phyloP scores from a whole-genome alignment of 2,797 vertebrate genomes.

The Poecilia picta region DNA sequence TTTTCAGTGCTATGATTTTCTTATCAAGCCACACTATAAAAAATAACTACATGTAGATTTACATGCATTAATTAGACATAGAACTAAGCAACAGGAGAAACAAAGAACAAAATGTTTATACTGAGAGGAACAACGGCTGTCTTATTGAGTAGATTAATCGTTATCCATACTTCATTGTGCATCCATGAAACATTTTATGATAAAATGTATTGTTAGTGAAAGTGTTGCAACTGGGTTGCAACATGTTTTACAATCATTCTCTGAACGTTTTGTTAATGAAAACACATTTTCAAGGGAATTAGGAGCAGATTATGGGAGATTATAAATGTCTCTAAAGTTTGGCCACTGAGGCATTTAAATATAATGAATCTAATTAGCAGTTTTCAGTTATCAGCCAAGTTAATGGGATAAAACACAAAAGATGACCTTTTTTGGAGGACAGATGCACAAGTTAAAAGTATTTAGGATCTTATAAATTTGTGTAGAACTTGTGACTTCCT shows the following conservation, averaged over 20 bases:
- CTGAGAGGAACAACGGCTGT: no score
- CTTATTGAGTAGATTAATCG: no score
- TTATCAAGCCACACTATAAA: not conserved
- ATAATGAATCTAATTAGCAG: not conserved
- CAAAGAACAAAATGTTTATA: no score
- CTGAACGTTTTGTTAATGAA: not conserved
- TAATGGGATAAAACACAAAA: not conserved
- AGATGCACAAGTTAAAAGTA: not conserved
- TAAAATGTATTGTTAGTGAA: not conserved
- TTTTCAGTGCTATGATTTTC: not conserved
- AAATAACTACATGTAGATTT: not conserved
- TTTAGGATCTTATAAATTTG: not conserved
- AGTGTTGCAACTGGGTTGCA: not conserved
- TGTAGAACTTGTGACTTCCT: not conserved
- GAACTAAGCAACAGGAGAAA: no score
- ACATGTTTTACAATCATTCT: not conserved
- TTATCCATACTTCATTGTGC: not conserved
- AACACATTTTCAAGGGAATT: not conserved
- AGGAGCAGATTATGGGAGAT: not conserved
- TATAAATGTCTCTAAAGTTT: no score
- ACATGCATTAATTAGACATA: no score
- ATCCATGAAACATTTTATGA: not conserved
- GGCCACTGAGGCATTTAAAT: not conserved
- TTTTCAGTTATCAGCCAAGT: not conserved
- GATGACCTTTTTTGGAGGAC: not conserved